Conservation (phyloP, 2,797 vertebrate species). For the Myripristis murdjan region DNA sequence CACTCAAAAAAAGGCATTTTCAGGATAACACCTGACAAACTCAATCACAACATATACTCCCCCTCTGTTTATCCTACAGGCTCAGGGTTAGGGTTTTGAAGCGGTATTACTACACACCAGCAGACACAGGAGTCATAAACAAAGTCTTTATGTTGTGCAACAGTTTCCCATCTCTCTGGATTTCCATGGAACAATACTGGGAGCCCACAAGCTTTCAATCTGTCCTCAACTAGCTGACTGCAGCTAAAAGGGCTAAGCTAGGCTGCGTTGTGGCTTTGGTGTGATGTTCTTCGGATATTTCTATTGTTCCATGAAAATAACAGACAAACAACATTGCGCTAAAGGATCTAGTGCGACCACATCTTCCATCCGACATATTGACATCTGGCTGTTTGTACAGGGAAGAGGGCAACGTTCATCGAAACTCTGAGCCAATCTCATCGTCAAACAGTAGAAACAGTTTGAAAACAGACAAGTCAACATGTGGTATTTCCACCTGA, state of each 20-base stretch:
- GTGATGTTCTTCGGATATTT: slow-evolving; percentile 51
- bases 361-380: slow-evolving; percentile 22
- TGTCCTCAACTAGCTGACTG: slow-evolving; percentile 38
- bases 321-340: slow-evolving; percentile 46
- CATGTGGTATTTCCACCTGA: background rate
- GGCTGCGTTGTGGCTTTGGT: slow-evolving; percentile 25
- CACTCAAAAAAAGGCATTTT: slow-evolving; percentile 17
- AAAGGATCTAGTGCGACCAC: slow-evolving; percentile 21
- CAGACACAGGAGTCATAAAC: slow-evolving; percentile 8
- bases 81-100: slow-evolving; percentile 11
- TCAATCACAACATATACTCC: slow-evolving; percentile 37
- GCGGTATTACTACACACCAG: slow-evolving; percentile 23
- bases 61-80: slow-evolving; percentile 11
- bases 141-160: slow-evolving; percentile 36
- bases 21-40: slow-evolving; percentile 43
- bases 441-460: slow-evolving; percentile 6
- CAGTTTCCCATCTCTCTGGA: slow-evolving; percentile 50
- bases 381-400: slow-evolving; percentile 49
- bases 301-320: slow-evolving; percentile 57
- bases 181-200: slow-evolving; percentile 52
- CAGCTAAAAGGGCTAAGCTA: slow-evolving; percentile 31
- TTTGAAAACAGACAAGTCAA: slow-evolving; percentile 4
- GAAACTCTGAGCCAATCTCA: slow-evolving; percentile 9
- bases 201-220: slow-evolving; percentile 54
- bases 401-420: slow-evolving; percentile 33